Base-by-base conservation (phyloP, 2,888 invertebrate species). In the Chrysolina oricalcia region DNA sequence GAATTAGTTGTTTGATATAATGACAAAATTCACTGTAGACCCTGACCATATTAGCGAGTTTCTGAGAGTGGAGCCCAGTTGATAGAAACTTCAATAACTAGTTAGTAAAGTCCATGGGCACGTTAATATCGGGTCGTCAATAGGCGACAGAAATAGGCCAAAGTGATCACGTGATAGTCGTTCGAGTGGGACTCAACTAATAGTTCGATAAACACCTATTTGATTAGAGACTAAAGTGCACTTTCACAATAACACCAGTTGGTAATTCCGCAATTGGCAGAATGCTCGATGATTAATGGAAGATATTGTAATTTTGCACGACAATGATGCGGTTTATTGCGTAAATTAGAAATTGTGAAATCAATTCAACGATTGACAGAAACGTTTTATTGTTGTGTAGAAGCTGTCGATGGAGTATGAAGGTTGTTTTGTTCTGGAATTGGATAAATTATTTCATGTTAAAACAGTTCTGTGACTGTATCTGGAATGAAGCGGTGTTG, bases 201-300 rank as follows among this genome's bases (percentile, higher is more conserved):
- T 73, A 78, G 76, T 76, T 78, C 79, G 80, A 81, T 81, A 80
- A 82, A 81, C 79, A 78, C 75, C 76, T 76, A 78, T 78, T 81
- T 78, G 80, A 81, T 81, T 79, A 78, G 79, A 78, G 81, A 78
- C 76, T 78, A 77, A 71, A 79, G 74, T 77, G 72, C 75, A 74
- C 76, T 79, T 78, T 76, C 76, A 73, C n/a, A n/a, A n/a, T 66
- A 66, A 72, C 69, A 75, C 72, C 71, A 71, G 73, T 66, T 74
- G 70, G 50, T 72, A 46, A 59, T 46, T 13, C 19, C 15, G 64
- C 64, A 71, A 71, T 71, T 71, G 70, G 67, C 74, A 65, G 23
- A 65, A 35, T 50, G 41, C 40, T 59, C 23, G 70, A 63, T 63
- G 74, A 74, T 70, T 64, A 71, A 71, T 71, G 40, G 64, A 71